A percentile compares a stretch with the other conserved stretches of the same genome.
These are phyloP conservation scores for Amorpha juglandis DNA, from an alignment of 2,888 invertebrate genomes.

Conservation along the genomic window DNA sequence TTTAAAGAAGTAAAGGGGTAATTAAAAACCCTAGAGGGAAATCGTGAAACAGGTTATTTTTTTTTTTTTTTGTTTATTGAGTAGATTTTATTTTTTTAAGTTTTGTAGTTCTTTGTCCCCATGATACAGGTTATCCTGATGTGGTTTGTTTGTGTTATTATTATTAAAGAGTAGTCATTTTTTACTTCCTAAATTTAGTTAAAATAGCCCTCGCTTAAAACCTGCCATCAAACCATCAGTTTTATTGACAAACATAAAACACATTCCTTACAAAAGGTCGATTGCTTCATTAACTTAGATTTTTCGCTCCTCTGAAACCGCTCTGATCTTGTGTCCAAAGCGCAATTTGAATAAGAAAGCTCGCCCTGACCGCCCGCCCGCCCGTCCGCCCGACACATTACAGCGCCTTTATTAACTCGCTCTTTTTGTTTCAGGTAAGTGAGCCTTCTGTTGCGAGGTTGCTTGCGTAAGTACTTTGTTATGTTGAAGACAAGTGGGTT, in stretches of 20 bases:
- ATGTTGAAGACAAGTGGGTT: not conserved
- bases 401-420: slow-evolving; percentile 44
- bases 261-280: not conserved
- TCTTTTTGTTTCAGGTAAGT: slow-evolving; percentile 56
- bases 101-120: no score
- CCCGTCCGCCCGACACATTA: slow-evolving; percentile 27
- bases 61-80: no score
- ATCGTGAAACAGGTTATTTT: no score
- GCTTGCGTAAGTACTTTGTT: slow-evolving; percentile 29
- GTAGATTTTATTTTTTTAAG: no score
- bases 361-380: slow-evolving; percentile 29
- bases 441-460: slow-evolving; percentile 26
- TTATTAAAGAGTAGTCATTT: no score
- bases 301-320: not conserved
- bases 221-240: no score
- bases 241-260: not conserved
- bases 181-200: no score
- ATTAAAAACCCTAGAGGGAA: no score
- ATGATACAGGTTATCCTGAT: no score
- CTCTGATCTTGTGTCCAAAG: slow-evolving; percentile 26
- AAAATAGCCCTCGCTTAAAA: no score
- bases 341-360: slow-evolving; percentile 39
- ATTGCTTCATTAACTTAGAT: slow-evolving; percentile 9
- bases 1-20: no score
- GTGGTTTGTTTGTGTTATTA: no score